These are phyloP conservation scores for Archips xylosteana DNA, from an alignment of 2,888 invertebrate genomes.

Conservation along the genomic window DNA sequence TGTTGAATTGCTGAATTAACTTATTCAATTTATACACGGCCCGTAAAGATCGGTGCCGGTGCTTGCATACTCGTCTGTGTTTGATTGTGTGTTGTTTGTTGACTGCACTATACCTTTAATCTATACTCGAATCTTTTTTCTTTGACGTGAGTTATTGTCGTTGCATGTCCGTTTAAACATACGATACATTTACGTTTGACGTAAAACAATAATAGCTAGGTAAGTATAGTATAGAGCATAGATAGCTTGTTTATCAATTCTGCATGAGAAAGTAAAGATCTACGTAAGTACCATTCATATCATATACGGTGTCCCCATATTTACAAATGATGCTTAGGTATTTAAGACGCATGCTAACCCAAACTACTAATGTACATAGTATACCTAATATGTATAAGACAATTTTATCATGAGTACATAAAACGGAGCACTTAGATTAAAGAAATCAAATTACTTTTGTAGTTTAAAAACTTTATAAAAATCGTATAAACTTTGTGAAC, in stretches of 20 bases:
- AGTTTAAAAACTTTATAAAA: background rate
- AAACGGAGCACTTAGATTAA: background rate
- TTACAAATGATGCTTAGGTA: background rate
- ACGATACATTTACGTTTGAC: background rate
- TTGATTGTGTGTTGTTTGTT: conserved; percentile 48
- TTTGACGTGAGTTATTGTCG: conserved; percentile 12
- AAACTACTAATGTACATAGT: background rate
- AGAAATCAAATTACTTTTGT: background rate
- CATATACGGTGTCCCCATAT: background rate
- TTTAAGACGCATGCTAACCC: background rate
- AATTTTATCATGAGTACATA: background rate
- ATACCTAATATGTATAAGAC: background rate
- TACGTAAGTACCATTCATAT: background rate
- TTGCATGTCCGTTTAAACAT: background rate
- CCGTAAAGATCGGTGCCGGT: conserved; percentile 18
- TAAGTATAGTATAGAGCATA: background rate
- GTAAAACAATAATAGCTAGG: background rate
- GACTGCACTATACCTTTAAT: conserved; percentile 24
- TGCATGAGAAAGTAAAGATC: background rate
- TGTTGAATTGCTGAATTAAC: conserved; percentile 31
- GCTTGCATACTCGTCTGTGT: background rate
- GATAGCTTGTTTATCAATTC: background rate
- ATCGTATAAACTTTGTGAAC: background rate
- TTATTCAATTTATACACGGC: conserved; percentile 20
- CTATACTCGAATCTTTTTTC: conserved; percentile 1